These are phyloP conservation scores for Gouania willdenowi DNA, from an alignment of 2,797 vertebrate species.

Conservation along the genomic window DNA sequence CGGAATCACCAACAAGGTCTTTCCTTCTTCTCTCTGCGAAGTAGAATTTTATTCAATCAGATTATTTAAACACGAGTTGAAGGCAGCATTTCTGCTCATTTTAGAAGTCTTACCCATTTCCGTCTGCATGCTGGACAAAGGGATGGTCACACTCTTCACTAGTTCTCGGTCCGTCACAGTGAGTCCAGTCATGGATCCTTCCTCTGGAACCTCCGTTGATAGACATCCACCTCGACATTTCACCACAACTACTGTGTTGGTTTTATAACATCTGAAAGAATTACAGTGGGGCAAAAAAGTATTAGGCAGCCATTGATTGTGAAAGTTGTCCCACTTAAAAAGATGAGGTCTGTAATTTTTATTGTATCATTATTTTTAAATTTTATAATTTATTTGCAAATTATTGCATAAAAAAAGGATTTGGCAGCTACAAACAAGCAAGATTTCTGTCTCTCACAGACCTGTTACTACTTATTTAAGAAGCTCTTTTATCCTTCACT, in stretches of 20 bases:
- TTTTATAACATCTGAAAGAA: constrained; percentile 45
- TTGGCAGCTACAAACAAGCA: too few species aligned
- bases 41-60: constrained; percentile 8
- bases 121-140: constrained; percentile 27
- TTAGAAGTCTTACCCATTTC: constrained; percentile 45
- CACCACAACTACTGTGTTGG: constrained; percentile 38
- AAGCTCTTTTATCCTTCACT: too few species aligned
- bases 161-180: constrained; percentile 58
- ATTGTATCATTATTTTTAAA: too few species aligned
- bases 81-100: background rate
- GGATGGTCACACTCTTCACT: constrained; percentile 46
- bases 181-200: constrained; percentile 55
- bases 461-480: too few species aligned
- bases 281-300: too few species aligned
- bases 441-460: too few species aligned
- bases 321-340: too few species aligned
- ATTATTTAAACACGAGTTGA: background rate
- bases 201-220: constrained; percentile 38
- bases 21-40: constrained; percentile 37
- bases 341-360: too few species aligned
- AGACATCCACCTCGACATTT: constrained; percentile 51
- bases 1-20: background rate
- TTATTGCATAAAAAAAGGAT: too few species aligned
- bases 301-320: background rate
- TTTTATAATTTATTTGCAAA: too few species aligned